These are phyloP conservation scores for Drosophila suzukii DNA, from an alignment of 1,140 invertebrate species.

Conservation along the genomic window DNA sequence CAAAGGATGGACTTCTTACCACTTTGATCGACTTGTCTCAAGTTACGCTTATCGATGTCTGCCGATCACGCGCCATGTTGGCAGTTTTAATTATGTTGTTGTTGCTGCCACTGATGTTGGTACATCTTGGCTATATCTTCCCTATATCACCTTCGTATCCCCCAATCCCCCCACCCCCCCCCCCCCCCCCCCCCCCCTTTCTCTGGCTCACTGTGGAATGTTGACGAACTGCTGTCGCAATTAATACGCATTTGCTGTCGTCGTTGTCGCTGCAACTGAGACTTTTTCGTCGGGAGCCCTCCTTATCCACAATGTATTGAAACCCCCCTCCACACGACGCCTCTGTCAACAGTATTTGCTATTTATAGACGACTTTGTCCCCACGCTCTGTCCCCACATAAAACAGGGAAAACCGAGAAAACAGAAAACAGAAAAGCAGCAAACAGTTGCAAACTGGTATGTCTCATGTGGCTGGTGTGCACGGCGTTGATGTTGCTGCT, in stretches of 20 bases:
- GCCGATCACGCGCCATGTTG: conserved; percentile 79
- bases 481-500: not conserved
- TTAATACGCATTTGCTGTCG: conserved; percentile 74
- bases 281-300: conserved; percentile 30
- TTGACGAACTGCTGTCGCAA: conserved; percentile 80
- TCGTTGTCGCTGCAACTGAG: conserved; percentile 66
- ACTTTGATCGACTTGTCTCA: conserved; percentile 40
- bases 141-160: conserved; percentile 2
- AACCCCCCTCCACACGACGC: not conserved
- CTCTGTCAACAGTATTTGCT: conserved; percentile 50
- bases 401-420: not conserved
- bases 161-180: not conserved
- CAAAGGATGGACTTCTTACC: conserved; percentile 22
- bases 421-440: conserved; percentile 9
- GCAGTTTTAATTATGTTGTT: conserved; percentile 79
- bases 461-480: conserved; percentile 24
- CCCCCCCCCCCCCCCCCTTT: too few species aligned
- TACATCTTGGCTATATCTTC: not conserved
- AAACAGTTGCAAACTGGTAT: conserved; percentile 47
- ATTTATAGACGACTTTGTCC: conserved; percentile 72
- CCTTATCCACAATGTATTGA: not conserved
- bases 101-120: conserved; percentile 10
- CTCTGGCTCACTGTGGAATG: conserved; percentile 49
- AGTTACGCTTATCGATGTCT: conserved; percentile 69
- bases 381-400: conserved; percentile 52